A percentile compares a stretch with the other conserved stretches of the same genome.
Evolutionary conservation across 2,797 vertebrate species (phyloP).

Genomic region (Aotus griseimembra): DNA sequence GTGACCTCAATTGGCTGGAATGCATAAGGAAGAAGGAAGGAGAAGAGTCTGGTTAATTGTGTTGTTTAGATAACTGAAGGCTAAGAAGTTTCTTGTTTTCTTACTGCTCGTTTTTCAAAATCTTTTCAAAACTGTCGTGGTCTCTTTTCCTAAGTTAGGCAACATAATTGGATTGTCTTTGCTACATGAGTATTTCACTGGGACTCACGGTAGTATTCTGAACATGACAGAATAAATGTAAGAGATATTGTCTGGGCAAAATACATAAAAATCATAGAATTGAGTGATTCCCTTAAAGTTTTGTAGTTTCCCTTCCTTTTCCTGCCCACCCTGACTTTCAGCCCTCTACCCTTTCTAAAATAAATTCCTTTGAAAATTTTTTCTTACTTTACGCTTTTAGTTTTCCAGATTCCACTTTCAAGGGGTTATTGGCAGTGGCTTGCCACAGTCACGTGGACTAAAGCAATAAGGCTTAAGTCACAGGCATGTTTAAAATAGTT

Average conservation of each 20-base stretch:
- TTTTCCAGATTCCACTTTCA: conserved; percentile 64
- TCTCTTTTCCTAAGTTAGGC: conserved; percentile 35
- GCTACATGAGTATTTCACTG: background rate
- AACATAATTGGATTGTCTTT: conserved; percentile 43
- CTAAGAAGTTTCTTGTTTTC: conserved; percentile 43
- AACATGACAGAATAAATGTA: conserved; percentile 4
- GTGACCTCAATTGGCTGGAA: conserved; percentile 55
- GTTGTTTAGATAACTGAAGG: conserved; percentile 18
- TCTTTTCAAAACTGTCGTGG: conserved; percentile 10
- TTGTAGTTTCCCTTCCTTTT: conserved; percentile 3
- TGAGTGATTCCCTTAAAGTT: background rate
- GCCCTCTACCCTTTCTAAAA: background rate
- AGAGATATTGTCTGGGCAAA: conserved; percentile 3
- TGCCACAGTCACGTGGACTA: conserved; percentile 50
- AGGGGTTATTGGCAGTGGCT: conserved; percentile 63
- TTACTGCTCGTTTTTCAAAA: conserved; percentile 36
- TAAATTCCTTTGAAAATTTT: conserved; percentile 58
- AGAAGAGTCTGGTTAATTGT: conserved; percentile 33
- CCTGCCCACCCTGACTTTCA: background rate
- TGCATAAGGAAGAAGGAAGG: background rate
- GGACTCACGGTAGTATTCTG: background rate
- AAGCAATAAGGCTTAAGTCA: conserved; percentile 63
- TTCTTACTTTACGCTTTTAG: conserved; percentile 61
- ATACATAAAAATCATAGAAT: background rate
- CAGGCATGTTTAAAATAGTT: conserved; percentile 68